A percentile compares a stretch with the other conserved stretches of the same genome.
Evolutionary conservation across 53 echinoderm and acorn worm species (phyloP).

Genomic region (Crossaster papposus): DNA sequence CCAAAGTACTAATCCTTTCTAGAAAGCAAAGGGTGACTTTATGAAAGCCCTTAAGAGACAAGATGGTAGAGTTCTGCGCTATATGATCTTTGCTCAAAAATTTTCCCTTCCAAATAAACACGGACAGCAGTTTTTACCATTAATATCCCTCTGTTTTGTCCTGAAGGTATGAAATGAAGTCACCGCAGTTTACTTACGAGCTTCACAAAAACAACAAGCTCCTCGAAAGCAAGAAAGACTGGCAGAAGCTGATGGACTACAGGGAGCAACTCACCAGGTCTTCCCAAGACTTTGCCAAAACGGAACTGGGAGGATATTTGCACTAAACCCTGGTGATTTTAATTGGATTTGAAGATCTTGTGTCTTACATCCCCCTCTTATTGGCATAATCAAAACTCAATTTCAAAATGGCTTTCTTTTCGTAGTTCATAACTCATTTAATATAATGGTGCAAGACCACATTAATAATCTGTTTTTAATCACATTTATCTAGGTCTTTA

Average conservation of each 20-base stretch:
- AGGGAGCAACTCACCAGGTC: constrained; percentile 74
- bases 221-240: constrained; percentile 80
- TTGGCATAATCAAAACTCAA: no score
- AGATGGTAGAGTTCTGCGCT: no score
- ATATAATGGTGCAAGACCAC: no score
- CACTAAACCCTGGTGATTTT: background rate
- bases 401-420: no score
- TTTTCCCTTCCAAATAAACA: background rate
- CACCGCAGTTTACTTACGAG: constrained; percentile 93
- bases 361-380: no score
- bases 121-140: background rate
- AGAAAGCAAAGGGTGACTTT: no score
- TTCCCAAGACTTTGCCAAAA: constrained; percentile 69
- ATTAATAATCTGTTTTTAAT: no score
- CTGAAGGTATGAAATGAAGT: constrained; percentile 93
- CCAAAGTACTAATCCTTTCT: no score
- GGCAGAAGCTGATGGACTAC: constrained; percentile 93
- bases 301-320: constrained; percentile 19
- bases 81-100: background rate
- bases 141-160: background rate
- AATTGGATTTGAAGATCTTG: no score
- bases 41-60: no score
- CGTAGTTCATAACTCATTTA: no score
- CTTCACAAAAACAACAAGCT: constrained; percentile 90
- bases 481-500: no score